Evolutionary conservation across 2,113 vertebrate species (phyloP).

Genomic region (Panthera leo): DNA sequence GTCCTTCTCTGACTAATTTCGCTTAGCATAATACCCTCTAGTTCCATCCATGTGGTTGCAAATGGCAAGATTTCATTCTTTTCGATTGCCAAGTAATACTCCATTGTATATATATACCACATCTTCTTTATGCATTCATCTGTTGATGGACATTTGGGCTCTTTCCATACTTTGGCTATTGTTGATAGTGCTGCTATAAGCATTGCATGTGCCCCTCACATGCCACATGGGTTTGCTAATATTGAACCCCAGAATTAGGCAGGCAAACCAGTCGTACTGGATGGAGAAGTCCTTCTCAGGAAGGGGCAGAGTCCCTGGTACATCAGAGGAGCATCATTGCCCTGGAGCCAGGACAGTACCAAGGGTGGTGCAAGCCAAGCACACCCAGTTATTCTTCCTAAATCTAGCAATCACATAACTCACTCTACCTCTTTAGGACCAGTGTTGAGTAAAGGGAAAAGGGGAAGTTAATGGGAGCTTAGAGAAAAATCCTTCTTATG

Average conservation of each 20-base stretch:
- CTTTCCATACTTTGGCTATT: too few relatives aligned
- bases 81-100: too few relatives aligned
- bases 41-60: too few relatives aligned
- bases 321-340: background rate
- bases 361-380: background rate
- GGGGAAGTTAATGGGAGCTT: background rate
- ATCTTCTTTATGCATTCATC: too few relatives aligned
- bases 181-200: too few relatives aligned
- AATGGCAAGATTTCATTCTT: too few relatives aligned
- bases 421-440: background rate
- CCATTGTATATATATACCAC: too few relatives aligned
- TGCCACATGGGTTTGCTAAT: background rate
- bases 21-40: too few relatives aligned
- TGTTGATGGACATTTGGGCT: too few relatives aligned
- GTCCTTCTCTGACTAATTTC: too few relatives aligned
- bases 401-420: background rate
- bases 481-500: background rate
- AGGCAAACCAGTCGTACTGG: background rate
- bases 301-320: background rate
- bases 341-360: background rate
- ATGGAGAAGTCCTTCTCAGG: background rate
- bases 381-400: background rate
- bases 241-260: background rate
- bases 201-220: too few relatives aligned
- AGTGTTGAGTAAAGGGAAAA: background rate